Conservation (phyloP, 2,888 invertebrate genomes). For the Cataglyphis cursor region DNA sequence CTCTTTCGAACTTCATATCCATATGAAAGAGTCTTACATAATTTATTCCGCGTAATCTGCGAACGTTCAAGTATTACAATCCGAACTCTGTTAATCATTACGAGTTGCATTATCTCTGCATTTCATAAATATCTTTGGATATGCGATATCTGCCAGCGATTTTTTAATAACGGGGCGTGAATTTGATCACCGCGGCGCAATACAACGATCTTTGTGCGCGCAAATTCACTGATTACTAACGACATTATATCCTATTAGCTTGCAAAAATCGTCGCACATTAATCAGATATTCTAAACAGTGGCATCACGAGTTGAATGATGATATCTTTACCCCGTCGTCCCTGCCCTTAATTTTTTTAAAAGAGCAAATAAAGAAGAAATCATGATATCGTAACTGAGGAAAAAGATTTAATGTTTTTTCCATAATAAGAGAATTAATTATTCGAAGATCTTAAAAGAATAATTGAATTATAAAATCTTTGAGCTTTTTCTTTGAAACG, state of each 20-base stretch:
- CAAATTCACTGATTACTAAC: not conserved
- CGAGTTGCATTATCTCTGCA: slow-evolving; percentile 19
- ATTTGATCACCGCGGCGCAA: slow-evolving; percentile 2
- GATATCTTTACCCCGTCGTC: not conserved
- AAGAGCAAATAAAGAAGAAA: not conserved
- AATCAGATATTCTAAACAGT: not conserved
- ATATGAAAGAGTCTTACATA: slow-evolving; percentile 14
- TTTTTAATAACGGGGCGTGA: slow-evolving; percentile 19
- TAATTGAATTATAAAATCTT: not conserved
- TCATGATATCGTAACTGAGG: not conserved
- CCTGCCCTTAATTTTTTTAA: not conserved
- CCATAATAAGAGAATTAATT: slow-evolving; percentile 1
- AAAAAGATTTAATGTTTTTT: not conserved
- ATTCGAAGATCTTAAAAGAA: not conserved
- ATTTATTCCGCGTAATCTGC: not conserved
- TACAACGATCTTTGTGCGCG: slow-evolving; percentile 19
- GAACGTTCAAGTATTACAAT: not conserved
- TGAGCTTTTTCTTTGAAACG: not conserved
- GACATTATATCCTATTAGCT: slow-evolving; percentile 11
- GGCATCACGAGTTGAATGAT: not conserved
- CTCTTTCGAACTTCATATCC: not conserved
- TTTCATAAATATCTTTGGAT: slow-evolving; percentile 17
- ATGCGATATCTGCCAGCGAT: slow-evolving; percentile 7
- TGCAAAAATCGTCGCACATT: not conserved
- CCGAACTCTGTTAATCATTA: not conserved